Evolutionary conservation across 2,113 vertebrate genomes (phyloP), one percentile per base, ranked within the genome.

Genomic region (Grantiella picta): DNA sequence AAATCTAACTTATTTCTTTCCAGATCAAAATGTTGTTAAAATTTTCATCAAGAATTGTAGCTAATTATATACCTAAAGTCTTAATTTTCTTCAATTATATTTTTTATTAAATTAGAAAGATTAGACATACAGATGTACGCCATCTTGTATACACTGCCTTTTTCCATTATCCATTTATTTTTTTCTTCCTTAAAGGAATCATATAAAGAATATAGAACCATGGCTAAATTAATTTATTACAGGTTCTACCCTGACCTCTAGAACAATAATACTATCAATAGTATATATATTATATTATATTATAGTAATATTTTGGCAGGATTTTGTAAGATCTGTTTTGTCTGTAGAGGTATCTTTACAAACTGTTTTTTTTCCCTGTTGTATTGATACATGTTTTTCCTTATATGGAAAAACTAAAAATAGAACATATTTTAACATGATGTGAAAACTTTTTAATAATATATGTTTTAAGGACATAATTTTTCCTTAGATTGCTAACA

Each of bases 291-390:
- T 38, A 38, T 38, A 38, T 38, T 38, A 38, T 38, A 38, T 38
- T 10, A 38, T 1, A 3, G 63, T 16, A 42, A 20, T 70, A 35
- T 28, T 63, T 84, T 38, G 2, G 8, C 29, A 81, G 20, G 24
- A 53, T 71, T 82, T 89, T 82, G 5, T 82, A 35, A 40, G 29
- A 28, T 80, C 18, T 64, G 0, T 81, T 63, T 21, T 38, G 9
- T 78, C 22, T 15, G 3, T 78, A 36, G 35, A 57, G 18, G 35
- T 53, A 23, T 47, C 16, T 78, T 73, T 73, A 27, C 38, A 36
- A 81, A 57, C 31, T 50, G 16, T 0, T 3, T 15, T 12, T 47
- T 57, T 17, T 7, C 2, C 15, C 13, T 3, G 0, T 31, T 70
- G 27, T 33, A 60, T 53, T 82, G 57, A 35, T 82, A 17, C 10